Evolutionary conservation across 2,797 vertebrate species (phyloP).

Genomic region (Channa striata): DNA sequence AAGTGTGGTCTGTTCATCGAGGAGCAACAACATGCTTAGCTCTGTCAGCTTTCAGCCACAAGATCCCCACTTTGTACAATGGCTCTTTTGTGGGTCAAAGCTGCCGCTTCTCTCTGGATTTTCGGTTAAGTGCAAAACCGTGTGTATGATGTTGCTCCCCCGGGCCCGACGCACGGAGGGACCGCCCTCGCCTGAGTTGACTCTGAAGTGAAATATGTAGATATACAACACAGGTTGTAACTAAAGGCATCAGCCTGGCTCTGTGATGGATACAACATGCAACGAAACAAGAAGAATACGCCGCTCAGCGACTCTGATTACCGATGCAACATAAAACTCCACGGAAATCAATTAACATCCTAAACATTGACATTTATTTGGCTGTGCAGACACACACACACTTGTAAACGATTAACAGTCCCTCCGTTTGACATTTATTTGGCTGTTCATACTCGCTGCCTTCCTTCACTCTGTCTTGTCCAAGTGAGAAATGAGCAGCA

Average conservation of each 20-base stretch:
- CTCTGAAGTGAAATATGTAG: slow-evolving; percentile 5
- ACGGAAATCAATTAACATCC: slow-evolving; percentile 73
- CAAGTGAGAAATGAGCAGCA: slow-evolving; percentile 70
- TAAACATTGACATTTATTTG: slow-evolving; percentile 70
- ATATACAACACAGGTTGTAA: slow-evolving; percentile 12
- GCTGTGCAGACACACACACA: slow-evolving; percentile 26
- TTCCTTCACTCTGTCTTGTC: slow-evolving; percentile 63
- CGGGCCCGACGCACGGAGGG: slow-evolving; percentile 17
- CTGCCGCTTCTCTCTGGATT: neutral
- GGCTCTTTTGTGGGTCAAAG: neutral
- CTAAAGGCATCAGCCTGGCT: slow-evolving; percentile 5
- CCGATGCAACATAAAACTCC: slow-evolving; percentile 59
- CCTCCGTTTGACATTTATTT: slow-evolving; percentile 76
- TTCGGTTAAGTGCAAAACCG: neutral
- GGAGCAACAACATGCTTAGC: slow-evolving; percentile 1
- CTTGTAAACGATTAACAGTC: slow-evolving; percentile 69
- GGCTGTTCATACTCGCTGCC: slow-evolving; percentile 60
- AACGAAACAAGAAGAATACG: slow-evolving; percentile 9
- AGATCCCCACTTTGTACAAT: neutral
- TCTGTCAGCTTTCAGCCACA: slow-evolving; percentile 26
- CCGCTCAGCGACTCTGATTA: slow-evolving; percentile 52
- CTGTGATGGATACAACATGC: slow-evolving; percentile 2
- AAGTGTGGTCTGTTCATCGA: slow-evolving; percentile 19
- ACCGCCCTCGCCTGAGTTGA: neutral
- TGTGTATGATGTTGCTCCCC: slow-evolving; percentile 3